A percentile compares a stretch with the other conserved stretches of the same genome.
Conservation (phyloP, 1,140 invertebrate species). For the Sminthurides bifidus region DNA sequence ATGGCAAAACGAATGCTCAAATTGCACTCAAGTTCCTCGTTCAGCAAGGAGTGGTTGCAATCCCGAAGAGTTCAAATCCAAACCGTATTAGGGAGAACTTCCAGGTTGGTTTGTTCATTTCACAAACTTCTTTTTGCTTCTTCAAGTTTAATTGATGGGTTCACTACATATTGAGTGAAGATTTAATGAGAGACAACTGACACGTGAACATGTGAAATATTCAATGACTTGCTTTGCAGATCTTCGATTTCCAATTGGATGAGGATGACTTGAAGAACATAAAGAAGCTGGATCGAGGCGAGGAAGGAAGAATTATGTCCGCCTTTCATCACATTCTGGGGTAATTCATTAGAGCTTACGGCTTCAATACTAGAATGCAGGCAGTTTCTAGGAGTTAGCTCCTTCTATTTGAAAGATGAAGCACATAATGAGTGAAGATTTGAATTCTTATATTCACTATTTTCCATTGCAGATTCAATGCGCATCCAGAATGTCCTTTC, state of each 20-base stretch:
- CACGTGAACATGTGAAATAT: background rate
- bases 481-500: too few relatives aligned
- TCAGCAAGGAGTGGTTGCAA: slow-evolving; percentile 57
- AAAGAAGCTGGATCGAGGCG: slow-evolving; percentile 45
- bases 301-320: slow-evolving; percentile 42
- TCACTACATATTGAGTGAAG: background rate
- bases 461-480: too few relatives aligned
- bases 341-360: too few relatives aligned
- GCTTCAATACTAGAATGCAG: too few relatives aligned
- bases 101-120: slow-evolving; percentile 15
- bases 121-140: background rate
- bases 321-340: too few relatives aligned
- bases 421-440: too few relatives aligned
- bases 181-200: background rate
- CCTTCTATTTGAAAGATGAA: too few relatives aligned
- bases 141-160: too few relatives aligned
- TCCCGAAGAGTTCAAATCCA: slow-evolving; percentile 70
- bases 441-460: too few relatives aligned
- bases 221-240: slow-evolving; percentile 33
- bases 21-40: slow-evolving; percentile 62
- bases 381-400: too few relatives aligned
- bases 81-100: slow-evolving; percentile 53
- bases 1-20: slow-evolving; percentile 61
- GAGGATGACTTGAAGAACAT: slow-evolving; percentile 42
- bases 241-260: slow-evolving; percentile 48